These are phyloP conservation scores for Chondrosia reniformis DNA, from an alignment of 37 sponge, comb jelly and placozoan genomes.

Conservation along the genomic window DNA sequence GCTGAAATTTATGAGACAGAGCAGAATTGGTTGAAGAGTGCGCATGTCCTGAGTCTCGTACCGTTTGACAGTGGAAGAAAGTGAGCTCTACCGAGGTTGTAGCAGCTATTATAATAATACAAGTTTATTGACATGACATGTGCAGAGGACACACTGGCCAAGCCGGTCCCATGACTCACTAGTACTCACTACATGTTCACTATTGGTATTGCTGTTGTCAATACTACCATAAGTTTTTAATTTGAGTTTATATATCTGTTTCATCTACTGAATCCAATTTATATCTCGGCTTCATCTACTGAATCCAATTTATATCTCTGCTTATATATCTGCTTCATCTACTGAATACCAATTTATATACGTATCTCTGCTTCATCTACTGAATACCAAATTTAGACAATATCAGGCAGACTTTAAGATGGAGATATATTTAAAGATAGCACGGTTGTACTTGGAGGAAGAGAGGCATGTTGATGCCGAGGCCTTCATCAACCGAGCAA, in stretches of 20 bases:
- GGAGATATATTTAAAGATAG: constrained; percentile 94
- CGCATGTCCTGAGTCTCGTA: constrained; percentile 66
- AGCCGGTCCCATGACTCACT: no score
- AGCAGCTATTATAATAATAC: no score
- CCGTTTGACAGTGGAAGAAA: constrained; percentile 87
- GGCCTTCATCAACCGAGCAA: constrained; percentile 91
- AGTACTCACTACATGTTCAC: no score
- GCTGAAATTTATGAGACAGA: constrained; percentile 71
- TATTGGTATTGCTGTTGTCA: no score
- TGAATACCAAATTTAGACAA: constrained; percentile 44
- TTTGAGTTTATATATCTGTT: no score
- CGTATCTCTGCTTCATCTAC: constrained; percentile 14
- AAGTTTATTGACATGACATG: no score
- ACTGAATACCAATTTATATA: neutral
- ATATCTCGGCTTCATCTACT: no score
- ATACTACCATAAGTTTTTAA: no score
- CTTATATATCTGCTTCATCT: neutral
- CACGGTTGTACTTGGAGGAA: constrained; percentile 84
- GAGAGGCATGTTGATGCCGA: constrained; percentile 82
- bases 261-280: no score
- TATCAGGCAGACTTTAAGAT: constrained; percentile 84
- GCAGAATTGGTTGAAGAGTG: constrained; percentile 73
- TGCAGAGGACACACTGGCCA: no score
- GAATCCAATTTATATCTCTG: neutral
- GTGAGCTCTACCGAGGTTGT: constrained; percentile 25